Conservation (phyloP, 2,888 invertebrate genomes). For the Athalia circularis region DNA sequence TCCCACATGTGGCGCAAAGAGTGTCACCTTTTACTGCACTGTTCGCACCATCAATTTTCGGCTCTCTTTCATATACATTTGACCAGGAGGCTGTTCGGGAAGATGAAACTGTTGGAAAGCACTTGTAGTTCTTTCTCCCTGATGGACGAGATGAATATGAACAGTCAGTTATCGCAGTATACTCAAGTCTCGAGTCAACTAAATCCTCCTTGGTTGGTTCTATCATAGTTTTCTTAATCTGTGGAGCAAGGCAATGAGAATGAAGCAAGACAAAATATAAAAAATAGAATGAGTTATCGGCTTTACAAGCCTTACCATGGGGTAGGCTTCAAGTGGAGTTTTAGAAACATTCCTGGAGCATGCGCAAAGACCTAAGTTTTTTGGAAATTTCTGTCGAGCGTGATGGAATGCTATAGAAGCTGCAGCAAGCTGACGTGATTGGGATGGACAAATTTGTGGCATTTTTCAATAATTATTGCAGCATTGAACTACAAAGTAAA, state of each 20-base stretch:
- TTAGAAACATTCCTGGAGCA: background rate
- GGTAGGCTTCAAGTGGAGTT: background rate
- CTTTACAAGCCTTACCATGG: background rate
- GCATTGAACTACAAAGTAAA: background rate
- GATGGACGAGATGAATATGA: background rate
- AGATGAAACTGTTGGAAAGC: background rate
- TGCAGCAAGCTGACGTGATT: conserved; percentile 64
- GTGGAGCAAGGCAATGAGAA: background rate
- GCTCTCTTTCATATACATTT: background rate
- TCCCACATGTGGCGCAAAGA: background rate
- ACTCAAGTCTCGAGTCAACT: background rate
- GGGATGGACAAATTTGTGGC: conserved; percentile 60
- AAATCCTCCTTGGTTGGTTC: background rate
- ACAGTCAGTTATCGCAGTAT: background rate
- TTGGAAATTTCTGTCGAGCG: conserved; percentile 68
- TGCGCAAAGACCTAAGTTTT: conserved; percentile 58
- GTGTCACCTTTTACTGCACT: background rate
- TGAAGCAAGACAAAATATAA: background rate
- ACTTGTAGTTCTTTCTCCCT: no score
- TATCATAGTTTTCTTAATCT: background rate
- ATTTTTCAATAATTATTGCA: conserved; percentile 23
- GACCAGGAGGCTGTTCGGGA: conserved; percentile 6
- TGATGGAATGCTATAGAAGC: conserved; percentile 65
- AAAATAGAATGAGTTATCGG: background rate
- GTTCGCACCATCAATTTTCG: background rate